Evolutionary conservation across 2,888 invertebrate species (phyloP).

Genomic region (Harpagoxenus sublaevis): DNA sequence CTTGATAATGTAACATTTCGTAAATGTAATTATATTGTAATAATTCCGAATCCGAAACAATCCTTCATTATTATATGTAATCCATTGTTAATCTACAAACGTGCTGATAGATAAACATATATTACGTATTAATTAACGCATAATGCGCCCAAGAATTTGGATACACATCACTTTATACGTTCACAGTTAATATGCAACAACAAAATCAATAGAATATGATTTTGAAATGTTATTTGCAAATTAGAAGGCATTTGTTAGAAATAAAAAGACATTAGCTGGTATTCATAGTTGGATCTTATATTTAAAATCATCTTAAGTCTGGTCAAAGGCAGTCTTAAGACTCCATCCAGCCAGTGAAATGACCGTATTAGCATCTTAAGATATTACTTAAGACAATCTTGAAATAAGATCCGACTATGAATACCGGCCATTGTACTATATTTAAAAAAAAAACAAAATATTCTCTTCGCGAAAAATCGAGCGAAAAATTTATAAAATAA

Average conservation of each 20-base stretch:
- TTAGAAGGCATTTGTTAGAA: not conserved
- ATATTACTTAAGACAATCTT: no score
- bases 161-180: not conserved
- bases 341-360: no score
- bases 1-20: constrained; percentile 37
- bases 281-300: no score
- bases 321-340: no score
- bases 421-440: no score
- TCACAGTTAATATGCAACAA: not conserved
- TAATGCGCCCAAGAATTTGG: constrained; percentile 1
- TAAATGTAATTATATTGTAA: constrained; percentile 37
- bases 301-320: no score
- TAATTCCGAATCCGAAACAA: constrained; percentile 38
- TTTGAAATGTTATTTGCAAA: not conserved
- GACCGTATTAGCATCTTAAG: no score
- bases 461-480: not conserved
- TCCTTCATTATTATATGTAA: constrained; percentile 33
- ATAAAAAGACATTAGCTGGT: no score
- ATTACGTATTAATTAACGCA: not conserved
- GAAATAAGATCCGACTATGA: no score
- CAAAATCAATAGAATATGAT: not conserved
- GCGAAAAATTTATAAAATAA: not conserved
- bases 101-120: not conserved
- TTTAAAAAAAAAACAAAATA: no score
- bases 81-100: not conserved